Evolutionary conservation across 2,888 invertebrate genomes (phyloP).

Genomic region (Brenthis daphne): DNA sequence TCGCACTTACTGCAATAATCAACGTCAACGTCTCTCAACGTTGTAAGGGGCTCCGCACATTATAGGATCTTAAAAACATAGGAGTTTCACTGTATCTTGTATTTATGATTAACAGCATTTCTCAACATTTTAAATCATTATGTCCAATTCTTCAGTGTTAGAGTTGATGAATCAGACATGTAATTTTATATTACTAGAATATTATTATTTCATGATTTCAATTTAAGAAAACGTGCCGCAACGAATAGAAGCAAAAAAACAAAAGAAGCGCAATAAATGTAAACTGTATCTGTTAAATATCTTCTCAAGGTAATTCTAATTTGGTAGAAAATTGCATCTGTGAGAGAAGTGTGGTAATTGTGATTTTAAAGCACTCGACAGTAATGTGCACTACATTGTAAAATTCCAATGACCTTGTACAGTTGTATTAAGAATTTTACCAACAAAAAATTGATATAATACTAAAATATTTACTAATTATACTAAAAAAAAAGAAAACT

Average conservation of each 20-base stretch:
- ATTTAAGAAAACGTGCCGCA: background rate
- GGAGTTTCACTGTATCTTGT: too few species aligned
- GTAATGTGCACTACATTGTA: background rate
- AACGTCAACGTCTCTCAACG: too few species aligned
- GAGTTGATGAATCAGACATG: background rate
- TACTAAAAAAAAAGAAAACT: too few species aligned
- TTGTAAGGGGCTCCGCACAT: too few species aligned
- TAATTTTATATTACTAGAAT: background rate
- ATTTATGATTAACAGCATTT: too few species aligned
- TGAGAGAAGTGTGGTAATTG: conserved; percentile 14
- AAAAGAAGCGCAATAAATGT: conserved; percentile 5
- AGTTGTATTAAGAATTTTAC: too few species aligned
- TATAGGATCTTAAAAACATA: too few species aligned
- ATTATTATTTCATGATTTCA: background rate
- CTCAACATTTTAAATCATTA: too few species aligned
- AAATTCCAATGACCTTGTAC: conserved; percentile 1
- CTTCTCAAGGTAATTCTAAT: conserved; percentile 14
- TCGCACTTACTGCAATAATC: too few species aligned
- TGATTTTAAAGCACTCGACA: conserved; percentile 5
- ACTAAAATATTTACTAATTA: too few species aligned
- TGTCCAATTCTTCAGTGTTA: too few species aligned
- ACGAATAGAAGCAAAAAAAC: background rate
- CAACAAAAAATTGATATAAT: too few species aligned
- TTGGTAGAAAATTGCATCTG: conserved; percentile 21
- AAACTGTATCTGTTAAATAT: conserved; percentile 13